These are phyloP conservation scores for Leguminivora glycinivorella DNA, from an alignment of 1,140 invertebrate genomes.

Conservation along the genomic window DNA sequence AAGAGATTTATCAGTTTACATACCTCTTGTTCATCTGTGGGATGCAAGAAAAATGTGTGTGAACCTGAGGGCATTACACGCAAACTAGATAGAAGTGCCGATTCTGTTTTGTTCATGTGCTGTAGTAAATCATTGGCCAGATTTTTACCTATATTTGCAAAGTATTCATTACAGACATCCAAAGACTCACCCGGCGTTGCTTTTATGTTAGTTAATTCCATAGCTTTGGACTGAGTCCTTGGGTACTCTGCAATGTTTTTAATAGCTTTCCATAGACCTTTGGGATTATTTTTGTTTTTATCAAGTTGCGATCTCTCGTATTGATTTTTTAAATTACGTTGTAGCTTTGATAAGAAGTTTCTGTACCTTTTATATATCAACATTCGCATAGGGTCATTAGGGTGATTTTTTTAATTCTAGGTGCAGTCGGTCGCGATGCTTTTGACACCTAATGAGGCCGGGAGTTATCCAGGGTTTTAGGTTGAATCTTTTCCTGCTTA, in stretches of 20 bases:
- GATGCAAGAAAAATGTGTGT: conserved; percentile 3
- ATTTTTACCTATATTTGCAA: not conserved
- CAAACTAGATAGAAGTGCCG: not conserved
- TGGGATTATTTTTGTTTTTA: conserved; percentile 10
- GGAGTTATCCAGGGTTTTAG: conserved; percentile 23
- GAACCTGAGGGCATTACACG: not conserved
- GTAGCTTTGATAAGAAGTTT: conserved; percentile 2
- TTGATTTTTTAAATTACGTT: conserved; percentile 4
- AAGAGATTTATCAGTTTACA: not conserved
- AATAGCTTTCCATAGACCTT: conserved; percentile 1
- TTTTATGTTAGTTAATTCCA: not conserved
- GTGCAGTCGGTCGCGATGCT: conserved; percentile 21
- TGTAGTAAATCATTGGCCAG: not conserved
- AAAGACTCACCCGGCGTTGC: not conserved
- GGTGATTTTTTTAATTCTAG: not conserved
- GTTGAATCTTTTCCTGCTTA: not conserved
- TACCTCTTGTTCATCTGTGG: conserved; percentile 21
- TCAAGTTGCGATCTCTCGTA: not conserved
- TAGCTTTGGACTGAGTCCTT: not conserved
- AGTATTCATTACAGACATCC: conserved; percentile 7
- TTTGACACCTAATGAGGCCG: no score
- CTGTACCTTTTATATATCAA: conserved; percentile 18
- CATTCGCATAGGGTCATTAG: not conserved
- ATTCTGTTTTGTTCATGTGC: not conserved
- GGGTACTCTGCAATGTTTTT: conserved; percentile 10